These are phyloP conservation scores for Parnassius glacialis DNA, from an alignment of 2,888 invertebrate genomes.

Conservation along the genomic window DNA sequence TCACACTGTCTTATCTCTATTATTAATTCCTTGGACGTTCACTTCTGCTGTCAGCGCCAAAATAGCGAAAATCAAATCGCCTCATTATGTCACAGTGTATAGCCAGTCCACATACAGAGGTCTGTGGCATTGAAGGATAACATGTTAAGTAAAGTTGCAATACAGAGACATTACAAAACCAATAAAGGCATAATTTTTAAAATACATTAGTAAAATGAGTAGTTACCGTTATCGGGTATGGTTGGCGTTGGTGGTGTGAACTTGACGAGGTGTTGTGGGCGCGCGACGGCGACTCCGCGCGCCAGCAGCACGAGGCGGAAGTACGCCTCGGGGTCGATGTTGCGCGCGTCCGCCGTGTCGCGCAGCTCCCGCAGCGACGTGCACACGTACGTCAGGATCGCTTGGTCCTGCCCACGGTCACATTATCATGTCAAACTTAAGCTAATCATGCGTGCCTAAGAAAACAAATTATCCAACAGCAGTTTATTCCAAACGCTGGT, in stretches of 20 bases:
- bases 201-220: conserved; percentile 2
- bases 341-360: conserved; percentile 82
- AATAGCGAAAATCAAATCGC: no score
- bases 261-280: conserved; percentile 88
- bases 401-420: conserved; percentile 84
- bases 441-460: no score
- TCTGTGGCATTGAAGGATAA: no score
- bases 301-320: conserved; percentile 92
- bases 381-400: conserved; percentile 89
- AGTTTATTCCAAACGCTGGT: no score
- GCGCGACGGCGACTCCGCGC: conserved; percentile 90
- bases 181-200: neutral
- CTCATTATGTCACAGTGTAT: no score
- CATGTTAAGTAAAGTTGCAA: no score
- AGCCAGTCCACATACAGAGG: no score
- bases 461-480: no score
- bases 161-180: neutral
- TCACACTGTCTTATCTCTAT: no score
- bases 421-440: no score
- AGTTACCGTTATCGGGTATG: conserved; percentile 53
- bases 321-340: conserved; percentile 94
- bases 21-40: no score
- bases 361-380: conserved; percentile 84
- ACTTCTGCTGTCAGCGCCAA: no score
- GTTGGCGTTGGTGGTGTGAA: conserved; percentile 65